phyloP scores from a whole-genome alignment of 2,888 invertebrate genomes.

The Timandra comae region DNA sequence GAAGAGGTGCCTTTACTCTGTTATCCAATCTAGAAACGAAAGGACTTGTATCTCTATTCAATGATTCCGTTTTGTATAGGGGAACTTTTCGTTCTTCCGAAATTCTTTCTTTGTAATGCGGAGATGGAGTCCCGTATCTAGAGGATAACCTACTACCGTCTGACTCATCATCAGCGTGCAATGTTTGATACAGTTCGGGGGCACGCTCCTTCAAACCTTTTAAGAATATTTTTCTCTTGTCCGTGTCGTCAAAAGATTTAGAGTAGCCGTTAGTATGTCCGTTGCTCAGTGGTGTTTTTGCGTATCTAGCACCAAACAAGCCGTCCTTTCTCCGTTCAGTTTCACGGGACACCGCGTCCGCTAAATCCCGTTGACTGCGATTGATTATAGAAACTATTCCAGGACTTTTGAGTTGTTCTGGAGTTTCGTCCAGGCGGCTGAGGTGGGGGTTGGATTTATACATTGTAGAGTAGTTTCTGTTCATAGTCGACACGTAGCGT shows the following conservation, averaged over 20 bases:
- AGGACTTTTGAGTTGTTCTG: constrained; percentile 87
- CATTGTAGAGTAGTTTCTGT: constrained; percentile 74
- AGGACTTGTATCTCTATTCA: constrained; percentile 67
- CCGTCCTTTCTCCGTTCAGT: constrained; percentile 73
- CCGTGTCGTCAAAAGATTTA: constrained; percentile 67
- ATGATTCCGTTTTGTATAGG: constrained; percentile 65
- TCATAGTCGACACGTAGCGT: constrained; percentile 65
- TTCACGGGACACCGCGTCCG: constrained; percentile 77
- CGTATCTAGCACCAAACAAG: constrained; percentile 73
- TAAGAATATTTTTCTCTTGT: constrained; percentile 81
- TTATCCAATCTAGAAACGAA: constrained; percentile 64
- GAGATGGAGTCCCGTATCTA: constrained; percentile 64
- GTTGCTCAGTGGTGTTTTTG: constrained; percentile 71
- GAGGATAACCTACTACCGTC: constrained; percentile 67
- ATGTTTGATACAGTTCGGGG: constrained; percentile 82
- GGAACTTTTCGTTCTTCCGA: constrained; percentile 64
- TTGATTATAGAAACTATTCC: constrained; percentile 91
- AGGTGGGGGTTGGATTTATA: constrained; percentile 89
- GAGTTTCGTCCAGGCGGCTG: constrained; percentile 81
- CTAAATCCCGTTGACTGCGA: constrained; percentile 87
- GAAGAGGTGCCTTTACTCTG: constrained; percentile 66
- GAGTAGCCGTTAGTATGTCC: constrained; percentile 65
- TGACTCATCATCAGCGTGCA: constrained; percentile 79
- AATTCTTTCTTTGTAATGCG: constrained; percentile 67
- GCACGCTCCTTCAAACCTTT: constrained; percentile 82